Evolutionary conservation across 1,140 invertebrate genomes (phyloP), one percentile per base, ranked within the genome.

Genomic region (Nasonia giraulti): DNA sequence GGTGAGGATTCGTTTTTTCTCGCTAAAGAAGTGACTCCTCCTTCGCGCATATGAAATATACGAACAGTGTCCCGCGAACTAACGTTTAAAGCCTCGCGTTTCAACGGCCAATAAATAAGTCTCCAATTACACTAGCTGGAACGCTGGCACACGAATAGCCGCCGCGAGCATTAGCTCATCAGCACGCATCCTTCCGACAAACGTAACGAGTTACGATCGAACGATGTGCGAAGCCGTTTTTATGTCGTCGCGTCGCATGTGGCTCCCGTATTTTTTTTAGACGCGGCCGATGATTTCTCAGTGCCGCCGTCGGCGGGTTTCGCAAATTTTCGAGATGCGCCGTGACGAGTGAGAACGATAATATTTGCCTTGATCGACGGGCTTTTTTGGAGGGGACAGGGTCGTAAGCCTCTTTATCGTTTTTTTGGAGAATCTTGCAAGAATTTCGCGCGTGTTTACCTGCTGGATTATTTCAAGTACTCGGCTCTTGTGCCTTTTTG

Each of bases 1-100:
- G 92, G 92, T 93, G 85, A 89, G 44, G 17, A 55, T 37, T 37
- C 33, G 33, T 37, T 37, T 37, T 37, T 37, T 37, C 3, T 37
- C 33, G 33, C 33, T 1, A 27, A 27, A 27, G 27, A 27, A 27
- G 27, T 27, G 27, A 27, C 27, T 27, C 27, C 27, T 27, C 27
- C 1, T 27, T 27, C 27, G 27, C 27, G 1, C 27, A 0, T 27
- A 27, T 27, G 27, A 27, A 27, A 27, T 27, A 27, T 27, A 27
- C 27, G 1, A 37, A 44, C 8, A 44, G 47, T 14, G 11, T 50
- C 47, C 47, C 47, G 47, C 47, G 47, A 50, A 50, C 47, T 50
- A 44, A 44, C 40, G 47, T 17, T 50, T 17, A 50, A 50, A 50
- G 47, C 47, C 12, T n/a, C 20, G 66, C n/a, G 5, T 68, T 66